Conservation (phyloP, 2,888 invertebrate genomes). For the Atethmia centrago region DNA sequence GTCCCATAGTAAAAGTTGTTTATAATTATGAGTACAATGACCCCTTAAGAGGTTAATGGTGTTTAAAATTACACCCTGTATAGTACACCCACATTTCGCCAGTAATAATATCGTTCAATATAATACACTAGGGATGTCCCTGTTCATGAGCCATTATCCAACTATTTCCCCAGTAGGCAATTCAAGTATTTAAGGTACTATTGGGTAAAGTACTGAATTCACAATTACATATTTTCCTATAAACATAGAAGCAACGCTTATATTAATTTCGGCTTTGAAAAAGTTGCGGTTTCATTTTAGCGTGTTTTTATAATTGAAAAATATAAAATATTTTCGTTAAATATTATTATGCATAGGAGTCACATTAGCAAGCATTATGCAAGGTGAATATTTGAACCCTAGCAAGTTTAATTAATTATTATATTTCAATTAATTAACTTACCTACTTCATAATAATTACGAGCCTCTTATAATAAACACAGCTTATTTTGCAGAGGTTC, state of each 20-base stretch:
- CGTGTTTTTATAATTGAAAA: neutral
- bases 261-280: neutral
- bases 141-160: neutral
- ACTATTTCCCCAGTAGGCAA: neutral
- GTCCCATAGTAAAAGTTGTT: too few species aligned
- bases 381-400: constrained; percentile 12
- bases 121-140: neutral
- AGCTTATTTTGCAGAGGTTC: constrained; percentile 1
- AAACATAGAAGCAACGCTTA: constrained; percentile 4
- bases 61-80: too few species aligned
- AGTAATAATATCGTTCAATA: constrained; percentile 11
- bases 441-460: constrained; percentile 16
- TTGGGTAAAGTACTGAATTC: neutral
- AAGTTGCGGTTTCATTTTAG: neutral
- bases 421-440: constrained; percentile 2
- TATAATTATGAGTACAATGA: too few species aligned
- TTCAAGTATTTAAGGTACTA: neutral
- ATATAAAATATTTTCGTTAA: neutral
- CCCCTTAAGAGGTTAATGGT: too few species aligned
- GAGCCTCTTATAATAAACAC: constrained; percentile 32
- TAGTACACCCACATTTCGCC: too few species aligned
- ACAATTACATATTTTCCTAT: constrained; percentile 7
- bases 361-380: constrained; percentile 3
- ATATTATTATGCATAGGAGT: constrained; percentile 49
- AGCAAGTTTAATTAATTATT: neutral